Evolutionary conservation across 2,113 vertebrate species (phyloP), one percentile per base, ranked within the genome.

Genomic region (Lophotis ruficrista): DNA sequence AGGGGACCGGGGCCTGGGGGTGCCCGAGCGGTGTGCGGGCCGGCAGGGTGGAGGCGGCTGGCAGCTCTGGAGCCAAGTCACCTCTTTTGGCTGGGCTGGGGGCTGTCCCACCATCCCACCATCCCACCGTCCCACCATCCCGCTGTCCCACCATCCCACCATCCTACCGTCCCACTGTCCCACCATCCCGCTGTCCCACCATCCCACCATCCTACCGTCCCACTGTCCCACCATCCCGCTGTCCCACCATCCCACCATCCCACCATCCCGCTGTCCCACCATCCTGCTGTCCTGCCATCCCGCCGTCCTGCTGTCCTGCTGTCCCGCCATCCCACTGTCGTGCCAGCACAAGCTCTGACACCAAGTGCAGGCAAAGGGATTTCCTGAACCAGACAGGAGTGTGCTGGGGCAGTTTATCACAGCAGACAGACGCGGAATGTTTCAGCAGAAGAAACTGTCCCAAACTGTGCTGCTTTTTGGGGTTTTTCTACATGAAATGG

Each of bases 1-100:
- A 3, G 18, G 27, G 11, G 16, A 4, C 3, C 12, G 3, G 3
- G 16, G 1, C 6, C 5, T 6, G 33, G 41, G 31, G 43, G 1
- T 33, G 6, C 64, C 68, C 48, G 1, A 12, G 60, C 10, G 6
- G 20, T 25, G 54, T 2, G 45, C 16, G 58, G 69, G 31, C 30
- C 54, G 23, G 12, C 20, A 5, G 22, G 30, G 2, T 5, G 47
- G 19, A 5, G 31, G 7, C 6, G 31, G 64, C 57, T 23, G 80
- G 10, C 56, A 64, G 68, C 38, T 12, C 45, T 43, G 14, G 12
- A 21, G 35, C 5, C 38, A 7, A 12, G 53, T n/a, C 12, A 4
- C 51, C 4, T 25, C 6, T 7, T 27, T 35, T 5, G 41, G 9
- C 37, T 37, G 64, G 17, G 53, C 41, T 41, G 37, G 57, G 12